Evolutionary conservation across 2,888 invertebrate species (phyloP), one percentile per base, ranked within the genome.

Genomic region (Temnothorax ravouxi): DNA sequence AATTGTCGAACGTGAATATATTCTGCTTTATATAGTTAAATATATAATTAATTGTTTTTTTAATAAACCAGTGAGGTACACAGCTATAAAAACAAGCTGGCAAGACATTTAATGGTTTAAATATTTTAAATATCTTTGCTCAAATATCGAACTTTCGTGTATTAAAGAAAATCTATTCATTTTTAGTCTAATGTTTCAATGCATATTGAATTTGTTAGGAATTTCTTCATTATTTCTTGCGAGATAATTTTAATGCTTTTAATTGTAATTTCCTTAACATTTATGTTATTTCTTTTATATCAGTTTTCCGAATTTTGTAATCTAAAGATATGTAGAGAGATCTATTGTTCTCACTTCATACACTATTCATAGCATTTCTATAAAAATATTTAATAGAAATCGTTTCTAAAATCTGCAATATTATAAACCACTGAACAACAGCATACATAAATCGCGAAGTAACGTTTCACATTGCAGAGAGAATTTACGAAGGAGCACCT

Each of bases 401-500:
- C 9, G 4, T 61, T 59, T 29, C 29, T 29, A 29, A 47, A 9
- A 15, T 47, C 15, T 29, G 54, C 15, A 61, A 47, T 25, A 25
- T 18, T 59, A 11, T 29, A 38, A 83, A 50, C 15, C 18, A 59
- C 15, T 21, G 18, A 25, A 25, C 25, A 50, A 66, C 25, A 47
- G 15, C 25, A 38, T 77, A 15, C n/a, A 13, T 25, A 71, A 15
- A 52, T 38, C 9, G 2, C 21, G 6, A 79, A 50, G 9, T 8
- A 13, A 54, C 52, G 9, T 18, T n/a, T 34, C 38, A 69, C 52
- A 47, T 87, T 86, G 15, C 3, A 90, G 90, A 34, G 83, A 84
- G 44, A 83, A 66, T 18, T 52, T 85, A 9, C 81, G 85, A 4
- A 89, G 87, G 21, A 84, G 64, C 11, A 77, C 54, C 25, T 90